phyloP scores from a whole-genome alignment of 2,113 vertebrate genomes.

The Stigmatopora nigra region DNA sequence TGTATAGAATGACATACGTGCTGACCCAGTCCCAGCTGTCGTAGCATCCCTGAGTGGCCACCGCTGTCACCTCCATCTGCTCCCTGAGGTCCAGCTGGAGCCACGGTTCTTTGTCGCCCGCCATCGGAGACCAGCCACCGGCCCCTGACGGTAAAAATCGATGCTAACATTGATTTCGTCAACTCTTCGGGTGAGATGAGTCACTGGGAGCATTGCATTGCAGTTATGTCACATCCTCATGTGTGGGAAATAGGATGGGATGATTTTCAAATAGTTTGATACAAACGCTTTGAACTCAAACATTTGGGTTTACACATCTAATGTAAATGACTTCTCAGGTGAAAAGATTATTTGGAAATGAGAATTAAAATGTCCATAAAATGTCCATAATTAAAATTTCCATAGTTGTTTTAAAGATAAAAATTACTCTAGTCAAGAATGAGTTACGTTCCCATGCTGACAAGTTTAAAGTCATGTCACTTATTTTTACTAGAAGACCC shows the following conservation, averaged over 20 bases:
- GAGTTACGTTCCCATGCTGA: too few species aligned
- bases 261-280: neutral
- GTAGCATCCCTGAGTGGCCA: slow-evolving; percentile 86
- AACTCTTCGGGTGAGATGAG: slow-evolving; percentile 1
- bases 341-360: neutral
- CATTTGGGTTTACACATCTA: neutral
- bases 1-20: slow-evolving; percentile 84
- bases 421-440: too few species aligned
- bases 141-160: slow-evolving; percentile 67
- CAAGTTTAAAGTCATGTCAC: too few species aligned
- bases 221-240: neutral
- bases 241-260: neutral
- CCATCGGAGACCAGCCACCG: slow-evolving; percentile 89
- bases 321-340: neutral
- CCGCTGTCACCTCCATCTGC: slow-evolving; percentile 82
- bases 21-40: slow-evolving; percentile 94
- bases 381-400: neutral
- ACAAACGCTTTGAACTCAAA: neutral
- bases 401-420: neutral
- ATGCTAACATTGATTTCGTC: slow-evolving; percentile 6
- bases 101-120: slow-evolving; percentile 82
- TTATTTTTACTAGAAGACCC: too few species aligned
- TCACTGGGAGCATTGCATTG: neutral
- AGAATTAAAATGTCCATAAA: neutral
- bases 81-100: slow-evolving; percentile 91